These are phyloP conservation scores for Chrysoperla carnea DNA, from an alignment of 1,140 invertebrate genomes.

Conservation along the genomic window DNA sequence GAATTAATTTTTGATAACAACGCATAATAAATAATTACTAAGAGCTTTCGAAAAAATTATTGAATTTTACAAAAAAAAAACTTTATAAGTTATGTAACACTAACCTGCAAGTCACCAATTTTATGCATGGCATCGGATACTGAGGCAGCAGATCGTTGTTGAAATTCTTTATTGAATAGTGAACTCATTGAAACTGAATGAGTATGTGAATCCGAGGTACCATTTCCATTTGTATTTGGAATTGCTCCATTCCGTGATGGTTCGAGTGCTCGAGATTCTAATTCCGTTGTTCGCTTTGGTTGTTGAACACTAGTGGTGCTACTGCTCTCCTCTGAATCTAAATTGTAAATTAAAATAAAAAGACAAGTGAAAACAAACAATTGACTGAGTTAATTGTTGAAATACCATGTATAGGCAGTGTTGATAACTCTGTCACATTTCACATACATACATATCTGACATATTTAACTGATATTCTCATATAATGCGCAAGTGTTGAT, in stretches of 20 bases:
- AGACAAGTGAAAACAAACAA: no score
- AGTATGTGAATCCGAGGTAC: not conserved
- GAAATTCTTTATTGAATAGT: conserved; percentile 27
- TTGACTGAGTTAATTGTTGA: no score
- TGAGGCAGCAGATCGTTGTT: conserved; percentile 18
- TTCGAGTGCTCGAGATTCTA: not conserved
- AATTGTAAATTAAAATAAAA: not conserved
- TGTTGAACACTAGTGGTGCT: not conserved
- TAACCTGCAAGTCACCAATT: conserved; percentile 38
- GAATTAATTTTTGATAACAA: not conserved
- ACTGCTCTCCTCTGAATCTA: not conserved
- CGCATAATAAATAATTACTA: not conserved
- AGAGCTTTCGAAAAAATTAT: conserved; percentile 3
- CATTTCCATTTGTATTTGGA: not conserved
- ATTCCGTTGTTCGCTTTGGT: not conserved
- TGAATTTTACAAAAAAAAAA: not conserved
- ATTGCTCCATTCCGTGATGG: no score
- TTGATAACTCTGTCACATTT: no score
- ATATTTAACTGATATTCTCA: no score
- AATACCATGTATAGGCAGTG: no score
- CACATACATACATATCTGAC: no score
- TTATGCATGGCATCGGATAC: conserved; percentile 27
- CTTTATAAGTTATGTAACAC: not conserved
- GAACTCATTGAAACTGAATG: conserved; percentile 8
- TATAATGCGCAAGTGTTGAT: no score